Percentiles rank a stretch among this genome's conserved stretches.
phyloP scores from a whole-genome alignment of 23 tunicate genomes.

The Halocynthia roretzi region DNA sequence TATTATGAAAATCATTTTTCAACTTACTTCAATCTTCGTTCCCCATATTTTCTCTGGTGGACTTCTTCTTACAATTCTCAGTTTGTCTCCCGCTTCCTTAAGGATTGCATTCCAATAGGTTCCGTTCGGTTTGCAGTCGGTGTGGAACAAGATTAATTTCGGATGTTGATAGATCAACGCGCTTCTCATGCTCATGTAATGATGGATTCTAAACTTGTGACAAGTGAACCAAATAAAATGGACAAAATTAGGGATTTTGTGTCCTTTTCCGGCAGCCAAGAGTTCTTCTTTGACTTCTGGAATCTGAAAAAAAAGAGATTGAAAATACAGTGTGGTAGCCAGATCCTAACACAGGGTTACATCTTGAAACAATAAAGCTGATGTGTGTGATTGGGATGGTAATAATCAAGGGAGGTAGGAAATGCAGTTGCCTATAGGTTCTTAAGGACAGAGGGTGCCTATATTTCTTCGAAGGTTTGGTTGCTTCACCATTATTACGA shows the following conservation, averaged over 20 bases:
- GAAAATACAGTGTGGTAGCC: too few relatives aligned
- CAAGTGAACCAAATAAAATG: constrained; percentile 90
- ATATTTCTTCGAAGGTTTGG: too few relatives aligned
- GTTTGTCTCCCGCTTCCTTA: constrained; percentile 26
- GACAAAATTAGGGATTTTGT: constrained; percentile 57
- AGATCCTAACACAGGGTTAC: too few relatives aligned
- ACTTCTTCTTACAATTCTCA: constrained; percentile 59
- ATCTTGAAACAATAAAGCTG: too few relatives aligned
- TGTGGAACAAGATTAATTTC: constrained; percentile 67
- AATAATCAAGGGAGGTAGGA: too few relatives aligned
- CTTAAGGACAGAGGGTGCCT: too few relatives aligned
- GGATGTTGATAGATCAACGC: constrained; percentile 55
- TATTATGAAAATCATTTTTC: background rate
- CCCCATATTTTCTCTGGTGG: constrained; percentile 75
- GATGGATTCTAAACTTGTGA: constrained; percentile 38
- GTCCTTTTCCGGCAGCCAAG: background rate
- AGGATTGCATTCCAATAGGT: constrained; percentile 54
- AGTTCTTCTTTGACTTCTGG: constrained; percentile 28
- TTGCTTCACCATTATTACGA: too few relatives aligned
- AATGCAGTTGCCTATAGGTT: too few relatives aligned
- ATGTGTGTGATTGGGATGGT: too few relatives aligned
- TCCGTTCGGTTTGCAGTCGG: constrained; percentile 84
- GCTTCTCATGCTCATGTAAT: constrained; percentile 65
- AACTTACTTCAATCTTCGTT: constrained; percentile 35
- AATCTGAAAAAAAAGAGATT: constrained; percentile 21